Base-by-base conservation (phyloP, 2,888 invertebrate species). In the Dorcus hopei region DNA sequence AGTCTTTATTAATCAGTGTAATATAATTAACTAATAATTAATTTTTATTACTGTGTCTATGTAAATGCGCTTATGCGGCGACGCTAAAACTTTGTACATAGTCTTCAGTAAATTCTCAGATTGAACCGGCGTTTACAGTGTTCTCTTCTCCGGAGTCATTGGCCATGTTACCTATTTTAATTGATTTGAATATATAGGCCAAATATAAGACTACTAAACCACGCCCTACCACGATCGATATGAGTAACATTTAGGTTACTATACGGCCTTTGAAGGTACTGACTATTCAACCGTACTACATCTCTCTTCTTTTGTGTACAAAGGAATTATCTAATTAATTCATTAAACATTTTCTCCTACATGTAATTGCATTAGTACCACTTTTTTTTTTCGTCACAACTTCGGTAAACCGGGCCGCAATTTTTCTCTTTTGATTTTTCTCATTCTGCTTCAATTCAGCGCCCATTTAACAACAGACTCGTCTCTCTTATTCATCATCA, bases 181-280 rank as follows among this genome's bases (percentile, higher is more conserved):
- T 69, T 69, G 67, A 69, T 70, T 69, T 67, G 58, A 67, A 68
- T 69, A 70, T 69, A 66, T 65, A 68, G 70, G 67, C 54, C 66
- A 70, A 68, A 65, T 67, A 64, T 61, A 62, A 62, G 52, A 63
- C 39, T 62, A 54, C 26, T 67, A 72, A 68, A 67, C 72, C 73
- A 74, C 74, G 72, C 73, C 74, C 72, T 68, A 67, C 66, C 38
- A 42, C 68, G 73, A 74, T 74, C 74, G 70, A 74, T 74, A 73
- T 72, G 69, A 55, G 65, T 69, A 64, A 67, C 69, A 72, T 68
- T 68, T 71, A 71, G 70, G 71, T 70, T 72, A 73, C 68, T 71
- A 68, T 68, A 72, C 65, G 59, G 64, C 67, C 66, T 71, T 71
- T 71, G 68, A 70, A 69, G 68, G 66, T 68, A 64, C 66, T 64